Evolutionary conservation across 2,888 invertebrate genomes (phyloP).

Genomic region (Odontothrips loti): DNA sequence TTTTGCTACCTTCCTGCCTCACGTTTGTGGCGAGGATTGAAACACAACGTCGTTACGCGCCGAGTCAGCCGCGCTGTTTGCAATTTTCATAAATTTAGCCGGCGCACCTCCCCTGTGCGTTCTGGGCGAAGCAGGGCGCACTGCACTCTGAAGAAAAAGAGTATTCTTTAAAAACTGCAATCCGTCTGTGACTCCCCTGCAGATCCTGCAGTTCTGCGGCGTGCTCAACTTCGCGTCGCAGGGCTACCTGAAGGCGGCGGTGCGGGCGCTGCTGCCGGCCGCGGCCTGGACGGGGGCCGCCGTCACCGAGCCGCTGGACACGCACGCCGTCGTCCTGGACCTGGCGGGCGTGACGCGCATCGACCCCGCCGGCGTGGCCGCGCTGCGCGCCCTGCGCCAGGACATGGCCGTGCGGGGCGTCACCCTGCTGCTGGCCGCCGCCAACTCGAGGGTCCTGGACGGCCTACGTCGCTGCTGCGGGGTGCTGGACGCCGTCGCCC

Average conservation of each 20-base stretch:
- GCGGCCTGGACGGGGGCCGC: neutral
- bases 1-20: neutral
- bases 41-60: too few species aligned
- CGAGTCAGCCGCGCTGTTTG: too few species aligned
- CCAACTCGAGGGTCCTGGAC: neutral
- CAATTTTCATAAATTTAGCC: neutral
- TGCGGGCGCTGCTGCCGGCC: neutral
- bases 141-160: too few species aligned
- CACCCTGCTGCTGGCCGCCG: neutral
- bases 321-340: conserved; percentile 9
- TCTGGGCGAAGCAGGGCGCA: too few species aligned
- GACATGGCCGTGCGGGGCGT: conserved; percentile 3
- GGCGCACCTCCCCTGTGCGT: neutral
- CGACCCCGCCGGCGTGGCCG: neutral
- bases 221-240: conserved; percentile 16
- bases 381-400: neutral
- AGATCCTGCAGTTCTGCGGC: neutral
- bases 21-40: too few species aligned
- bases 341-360: neutral
- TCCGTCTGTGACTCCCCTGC: too few species aligned
- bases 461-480: conserved; percentile 13
- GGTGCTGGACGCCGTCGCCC: conserved; percentile 4
- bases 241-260: conserved; percentile 21
- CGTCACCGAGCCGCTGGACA: neutral
- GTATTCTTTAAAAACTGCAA: too few species aligned